Evolutionary conservation across 2,888 invertebrate species (phyloP), one percentile per base, ranked within the genome.

Genomic region (Hypena proboscidalis): DNA sequence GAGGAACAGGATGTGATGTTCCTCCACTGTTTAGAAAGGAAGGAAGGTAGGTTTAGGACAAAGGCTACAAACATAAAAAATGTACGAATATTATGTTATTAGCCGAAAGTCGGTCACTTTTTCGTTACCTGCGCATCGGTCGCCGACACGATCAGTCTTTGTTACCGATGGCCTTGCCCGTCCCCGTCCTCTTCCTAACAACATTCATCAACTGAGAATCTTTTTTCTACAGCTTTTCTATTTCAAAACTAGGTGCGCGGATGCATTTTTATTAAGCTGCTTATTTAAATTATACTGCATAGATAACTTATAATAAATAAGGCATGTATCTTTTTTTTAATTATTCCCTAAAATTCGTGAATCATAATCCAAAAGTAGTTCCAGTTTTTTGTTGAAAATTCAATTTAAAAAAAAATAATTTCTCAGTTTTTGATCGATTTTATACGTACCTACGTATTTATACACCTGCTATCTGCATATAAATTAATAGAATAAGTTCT

Each of bases 91-190:
- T 74, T 74, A n/a, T 65, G 55, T 58, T 62, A 58, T 53, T 58
- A 62, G 56, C 58, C 17, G 34, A 9, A 23, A 47, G 56, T 64
- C 42, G 56, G 64, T 67, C 60, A 64, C 64, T 74, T 71, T 70
- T 70, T 66, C 49, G 60, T 65, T 63, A 74, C 73, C 72, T 77
- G 75, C 58, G 65, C 73, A 71, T 77, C 76, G 75, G 80, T 78
- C 80, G 81, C 70, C 63, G 65, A 61, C 63, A 57, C 77, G 51
- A 85, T 85, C 63, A 67, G 70, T 85, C 85, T 85, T 85, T 82
- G 85, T 84, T 84, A 80, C 69, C 57, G 52, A 61, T 55, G 58
- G 53, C 57, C 63, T 62, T 65, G 63, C 58, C n/a, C n/a, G n/a
- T n/a, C n/a, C n/a, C n/a, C n/a, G 61, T 60, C 60, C 57, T 58